A percentile compares a stretch with the other conserved stretches of the same genome.
phyloP scores from a whole-genome alignment of 2,113 vertebrate genomes.

The Eleginops maclovinus region DNA sequence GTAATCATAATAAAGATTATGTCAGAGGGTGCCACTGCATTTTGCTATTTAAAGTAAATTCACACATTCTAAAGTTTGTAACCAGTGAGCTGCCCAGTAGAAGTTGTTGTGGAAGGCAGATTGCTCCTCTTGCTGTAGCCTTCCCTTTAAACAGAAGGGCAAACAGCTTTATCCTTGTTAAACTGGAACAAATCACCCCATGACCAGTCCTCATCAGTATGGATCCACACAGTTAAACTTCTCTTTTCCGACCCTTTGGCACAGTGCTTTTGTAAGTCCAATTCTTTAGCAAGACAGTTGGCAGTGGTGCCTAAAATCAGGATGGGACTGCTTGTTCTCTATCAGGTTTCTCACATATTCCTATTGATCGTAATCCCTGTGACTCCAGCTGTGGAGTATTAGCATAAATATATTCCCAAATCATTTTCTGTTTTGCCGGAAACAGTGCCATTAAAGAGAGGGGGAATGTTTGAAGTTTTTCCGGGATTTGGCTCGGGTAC shows the following conservation, averaged over 20 bases:
- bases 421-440: constrained; percentile 57
- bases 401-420: constrained; percentile 63
- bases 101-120: constrained; percentile 23
- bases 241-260: constrained; percentile 49
- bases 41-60: neutral
- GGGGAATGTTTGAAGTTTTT: constrained; percentile 69
- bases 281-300: constrained; percentile 47
- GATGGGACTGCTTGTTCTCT: constrained; percentile 47
- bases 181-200: constrained; percentile 61
- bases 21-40: neutral
- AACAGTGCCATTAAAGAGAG: constrained; percentile 44
- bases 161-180: constrained; percentile 62
- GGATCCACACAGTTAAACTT: constrained; percentile 64
- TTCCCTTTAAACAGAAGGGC: constrained; percentile 40
- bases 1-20: constrained; percentile 6
- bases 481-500: constrained; percentile 64
- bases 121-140: constrained; percentile 19
- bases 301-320: constrained; percentile 42
- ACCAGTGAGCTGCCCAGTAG: neutral
- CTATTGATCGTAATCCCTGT: constrained; percentile 60
- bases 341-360: constrained; percentile 55
- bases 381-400: constrained; percentile 67
- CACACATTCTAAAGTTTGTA: neutral
- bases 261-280: constrained; percentile 43
- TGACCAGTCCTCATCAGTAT: constrained; percentile 59